A percentile compares a stretch with the other conserved stretches of the same genome.
Evolutionary conservation across 1,140 invertebrate species (phyloP).

Genomic region (Drosophila gunungcola): DNA sequence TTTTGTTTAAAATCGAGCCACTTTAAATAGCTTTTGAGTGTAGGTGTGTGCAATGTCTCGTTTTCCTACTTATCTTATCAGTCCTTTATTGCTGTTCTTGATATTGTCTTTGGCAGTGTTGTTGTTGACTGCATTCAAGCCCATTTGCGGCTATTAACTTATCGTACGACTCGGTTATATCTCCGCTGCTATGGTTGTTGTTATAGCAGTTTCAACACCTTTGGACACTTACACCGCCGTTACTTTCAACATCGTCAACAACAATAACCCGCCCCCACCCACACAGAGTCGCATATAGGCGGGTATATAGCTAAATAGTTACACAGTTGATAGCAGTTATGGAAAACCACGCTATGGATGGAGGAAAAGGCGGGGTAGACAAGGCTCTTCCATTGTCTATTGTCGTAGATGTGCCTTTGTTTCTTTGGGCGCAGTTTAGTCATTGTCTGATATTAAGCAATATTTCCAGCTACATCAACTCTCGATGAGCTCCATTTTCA

Average conservation of each 20-base stretch:
- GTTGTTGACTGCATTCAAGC: slow-evolving; percentile 42
- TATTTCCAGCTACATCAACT: slow-evolving; percentile 26
- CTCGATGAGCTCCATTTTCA: slow-evolving; percentile 29
- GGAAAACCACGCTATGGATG: slow-evolving; percentile 19
- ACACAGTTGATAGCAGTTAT: slow-evolving; percentile 45
- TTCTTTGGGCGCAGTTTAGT: slow-evolving; percentile 33
- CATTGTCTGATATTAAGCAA: slow-evolving; percentile 69
- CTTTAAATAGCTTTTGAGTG: background rate
- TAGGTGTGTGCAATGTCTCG: background rate
- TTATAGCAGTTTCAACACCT: slow-evolving; percentile 72
- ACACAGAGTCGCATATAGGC: slow-evolving; percentile 5
- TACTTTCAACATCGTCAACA: slow-evolving; percentile 65
- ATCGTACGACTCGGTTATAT: slow-evolving; percentile 16
- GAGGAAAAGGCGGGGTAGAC: background rate
- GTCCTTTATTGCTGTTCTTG: slow-evolving; percentile 10
- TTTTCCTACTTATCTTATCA: slow-evolving; percentile 30
- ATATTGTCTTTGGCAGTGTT: slow-evolving; percentile 38
- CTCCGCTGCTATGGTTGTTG: slow-evolving; percentile 29
- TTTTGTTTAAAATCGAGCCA: background rate
- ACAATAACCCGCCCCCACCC: slow-evolving; percentile 32
- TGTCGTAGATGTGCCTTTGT: slow-evolving; percentile 48
- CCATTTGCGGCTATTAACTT: slow-evolving; percentile 34
- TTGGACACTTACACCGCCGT: slow-evolving; percentile 54
- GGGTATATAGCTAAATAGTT: slow-evolving; percentile 11
- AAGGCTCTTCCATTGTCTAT: slow-evolving; percentile 55